Percentiles rank a stretch among this genome's conserved stretches.
These are phyloP conservation scores for Leuciscus waleckii DNA, from an alignment of 2,797 vertebrate species.

Conservation along the genomic window DNA sequence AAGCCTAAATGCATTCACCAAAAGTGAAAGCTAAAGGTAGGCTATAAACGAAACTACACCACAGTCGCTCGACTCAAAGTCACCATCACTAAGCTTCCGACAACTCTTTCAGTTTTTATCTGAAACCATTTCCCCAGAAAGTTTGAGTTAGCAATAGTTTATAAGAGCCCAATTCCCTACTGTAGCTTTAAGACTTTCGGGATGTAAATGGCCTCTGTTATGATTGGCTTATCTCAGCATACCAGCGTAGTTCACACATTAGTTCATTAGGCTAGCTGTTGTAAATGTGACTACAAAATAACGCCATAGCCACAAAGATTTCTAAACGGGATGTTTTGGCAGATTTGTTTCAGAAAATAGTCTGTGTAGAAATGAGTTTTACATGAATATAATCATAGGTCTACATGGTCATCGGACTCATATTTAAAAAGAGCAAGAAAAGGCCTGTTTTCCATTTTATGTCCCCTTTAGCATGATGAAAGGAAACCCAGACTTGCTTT, in stretches of 20 bases:
- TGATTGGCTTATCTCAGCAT: neutral
- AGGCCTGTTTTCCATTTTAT: slow-evolving; percentile 5
- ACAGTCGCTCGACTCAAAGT: no score
- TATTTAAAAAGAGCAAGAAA: neutral
- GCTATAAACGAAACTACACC: no score
- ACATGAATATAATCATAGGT: neutral
- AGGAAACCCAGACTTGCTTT: neutral
- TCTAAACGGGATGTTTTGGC: neutral
- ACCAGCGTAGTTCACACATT: neutral
- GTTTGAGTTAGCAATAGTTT: no score
- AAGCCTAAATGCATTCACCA: no score
- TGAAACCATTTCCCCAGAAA: no score
- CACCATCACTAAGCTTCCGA: no score
- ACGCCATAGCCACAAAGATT: neutral
- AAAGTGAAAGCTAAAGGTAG: no score
- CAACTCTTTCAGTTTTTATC: no score
- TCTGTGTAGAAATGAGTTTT: neutral
- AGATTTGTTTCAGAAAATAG: neutral
- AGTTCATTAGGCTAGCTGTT: neutral
- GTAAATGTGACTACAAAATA: neutral
- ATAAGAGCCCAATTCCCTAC: no score
- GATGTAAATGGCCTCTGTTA: neutral
- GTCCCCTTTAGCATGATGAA: neutral
- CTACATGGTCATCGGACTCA: neutral
- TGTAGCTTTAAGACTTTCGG: neutral